Evolutionary conservation across 2,113 vertebrate genomes (phyloP), one percentile per base, ranked within the genome.

Genomic region (Myotis yumanensis): DNA sequence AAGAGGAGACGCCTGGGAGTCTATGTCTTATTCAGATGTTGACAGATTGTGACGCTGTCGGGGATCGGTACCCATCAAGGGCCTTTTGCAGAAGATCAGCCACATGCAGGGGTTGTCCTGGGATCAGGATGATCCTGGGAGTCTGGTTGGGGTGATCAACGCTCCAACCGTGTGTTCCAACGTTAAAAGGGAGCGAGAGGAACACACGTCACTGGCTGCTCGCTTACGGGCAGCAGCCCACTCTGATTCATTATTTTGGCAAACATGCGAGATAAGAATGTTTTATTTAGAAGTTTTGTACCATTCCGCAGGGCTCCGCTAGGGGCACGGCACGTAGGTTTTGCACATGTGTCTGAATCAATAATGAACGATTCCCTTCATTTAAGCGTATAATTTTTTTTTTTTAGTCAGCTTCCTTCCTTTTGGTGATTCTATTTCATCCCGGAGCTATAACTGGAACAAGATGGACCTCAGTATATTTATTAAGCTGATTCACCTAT

Each of bases 161-260:
- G 59, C 30, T 89, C 48, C n/a, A 66, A 48, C 8, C 32, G n/a
- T 8, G 54, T 32, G 57, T 35, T 77, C 66, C 30, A 72, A 66
- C 3, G 0, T 59, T 86, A 87, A 71, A 90, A 95, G 66, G 83
- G 94, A 96, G 82, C 88, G 81, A 81, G 84, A 84, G 43, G 94
- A 91, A 95, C 89, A 11, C 0, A 87, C 96, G 95, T 97, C 97
- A 96, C 86, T 18, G 40, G 52, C 96, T 95, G 46, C 80, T 28
- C 15, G 68, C 68, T 96, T 89, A 95, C 96, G 5, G 80, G 91
- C 96, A 92, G 86, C 94, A 86, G 93, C 71, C 88, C 37, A 4
- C 86, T 62, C 3, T 95, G 96, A 97, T 91, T 97, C 97, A 97
- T 92, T 87, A 82, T 86, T 95, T 22, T 96, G 97, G 97, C 96